These are phyloP conservation scores for Maconellicoccus hirsutus DNA, from an alignment of 1,140 invertebrate genomes.

Conservation along the genomic window DNA sequence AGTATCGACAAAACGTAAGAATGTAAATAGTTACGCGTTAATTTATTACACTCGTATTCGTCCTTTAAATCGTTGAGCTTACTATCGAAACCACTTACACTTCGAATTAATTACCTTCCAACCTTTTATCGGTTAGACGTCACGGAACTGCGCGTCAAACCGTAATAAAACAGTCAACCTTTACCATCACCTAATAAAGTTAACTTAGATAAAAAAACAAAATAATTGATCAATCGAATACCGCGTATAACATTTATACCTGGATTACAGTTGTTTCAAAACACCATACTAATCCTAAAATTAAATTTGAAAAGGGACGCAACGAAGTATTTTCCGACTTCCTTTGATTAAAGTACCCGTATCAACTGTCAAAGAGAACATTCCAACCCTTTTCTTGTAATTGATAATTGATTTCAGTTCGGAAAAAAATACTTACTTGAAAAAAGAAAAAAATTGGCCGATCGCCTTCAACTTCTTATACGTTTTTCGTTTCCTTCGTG, in stretches of 20 bases:
- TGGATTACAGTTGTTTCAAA: not conserved
- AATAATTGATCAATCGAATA: constrained; percentile 9
- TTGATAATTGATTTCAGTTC: constrained; percentile 5
- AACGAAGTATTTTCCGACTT: not conserved
- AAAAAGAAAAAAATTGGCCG: not conserved
- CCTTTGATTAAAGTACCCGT: constrained; percentile 7
- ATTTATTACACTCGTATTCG: too few species aligned
- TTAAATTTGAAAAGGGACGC: constrained; percentile 8
- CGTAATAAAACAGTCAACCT: too few species aligned
- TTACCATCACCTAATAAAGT: too few species aligned
- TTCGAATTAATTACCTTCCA: too few species aligned
- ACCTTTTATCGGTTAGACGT: too few species aligned
- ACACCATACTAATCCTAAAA: not conserved
- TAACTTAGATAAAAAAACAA: not conserved
- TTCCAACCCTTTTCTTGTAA: constrained; percentile 8
- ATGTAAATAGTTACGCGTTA: too few species aligned
- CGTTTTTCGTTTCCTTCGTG: too few species aligned
- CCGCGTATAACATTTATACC: not conserved
- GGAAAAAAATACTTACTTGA: not conserved
- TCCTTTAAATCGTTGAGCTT: too few species aligned
- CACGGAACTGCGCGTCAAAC: too few species aligned
- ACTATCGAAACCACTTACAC: too few species aligned
- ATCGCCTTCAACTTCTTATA: not conserved
- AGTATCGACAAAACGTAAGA: too few species aligned
- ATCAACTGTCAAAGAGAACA: constrained; percentile 4